Conservation (phyloP, 2,888 invertebrate species). For the Dinocampus coccinellae region DNA sequence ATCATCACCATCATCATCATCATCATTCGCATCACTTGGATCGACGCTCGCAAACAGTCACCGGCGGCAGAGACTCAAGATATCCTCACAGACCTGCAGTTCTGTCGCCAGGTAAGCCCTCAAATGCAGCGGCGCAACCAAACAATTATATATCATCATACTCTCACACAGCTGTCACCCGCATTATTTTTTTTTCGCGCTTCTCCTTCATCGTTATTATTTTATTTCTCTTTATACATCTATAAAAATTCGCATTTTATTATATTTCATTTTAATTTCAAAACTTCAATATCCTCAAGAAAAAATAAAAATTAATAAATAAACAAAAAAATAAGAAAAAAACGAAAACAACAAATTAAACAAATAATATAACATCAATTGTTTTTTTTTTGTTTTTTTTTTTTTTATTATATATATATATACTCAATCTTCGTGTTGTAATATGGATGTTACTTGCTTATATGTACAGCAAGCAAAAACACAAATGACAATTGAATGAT, state of each 20-base stretch:
- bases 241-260: no score
- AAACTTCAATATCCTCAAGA: no score
- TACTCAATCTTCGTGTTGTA: not conserved
- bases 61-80: conserved; percentile 46
- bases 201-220: not conserved
- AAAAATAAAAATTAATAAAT: no score
- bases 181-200: not conserved
- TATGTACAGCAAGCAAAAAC: not conserved
- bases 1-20: conserved; percentile 49
- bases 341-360: no score
- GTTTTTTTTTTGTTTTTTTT: not conserved
- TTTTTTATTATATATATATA: no score
- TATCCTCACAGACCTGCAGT: conserved; percentile 48
- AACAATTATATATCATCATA: not conserved
- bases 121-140: not conserved
- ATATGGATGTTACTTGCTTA: not conserved
- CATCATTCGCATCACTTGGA: conserved; percentile 51
- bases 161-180: conserved; percentile 23
- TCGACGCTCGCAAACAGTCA: conserved; percentile 44
- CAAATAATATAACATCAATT: not conserved
- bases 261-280: no score
- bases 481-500: not conserved
- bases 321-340: no score
- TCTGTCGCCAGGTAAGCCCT: conserved; percentile 52
- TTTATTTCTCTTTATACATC: no score